phyloP scores from a whole-genome alignment of 2,113 vertebrate genomes.

The Riparia riparia region DNA sequence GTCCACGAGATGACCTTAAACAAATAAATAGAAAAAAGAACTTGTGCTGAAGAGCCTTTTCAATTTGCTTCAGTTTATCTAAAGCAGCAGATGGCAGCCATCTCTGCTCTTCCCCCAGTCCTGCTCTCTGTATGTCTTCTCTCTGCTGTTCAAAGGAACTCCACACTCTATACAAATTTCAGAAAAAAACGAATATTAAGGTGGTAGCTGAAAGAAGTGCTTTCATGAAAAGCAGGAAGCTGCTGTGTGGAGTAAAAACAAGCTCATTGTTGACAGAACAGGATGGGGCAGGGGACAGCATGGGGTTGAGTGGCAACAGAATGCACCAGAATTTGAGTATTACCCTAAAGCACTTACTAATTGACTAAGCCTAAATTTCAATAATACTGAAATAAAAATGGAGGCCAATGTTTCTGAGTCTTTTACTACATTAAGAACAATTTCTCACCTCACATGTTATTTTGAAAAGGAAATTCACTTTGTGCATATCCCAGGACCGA shows the following conservation, averaged over 20 bases:
- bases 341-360: not conserved
- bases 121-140: conserved; percentile 51
- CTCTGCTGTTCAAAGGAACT: conserved; percentile 54
- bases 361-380: not conserved
- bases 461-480: not conserved
- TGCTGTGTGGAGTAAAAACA: conserved; percentile 42
- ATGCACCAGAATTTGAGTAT: not conserved
- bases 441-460: not conserved
- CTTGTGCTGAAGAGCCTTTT: conserved; percentile 43
- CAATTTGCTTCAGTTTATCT: conserved; percentile 43
- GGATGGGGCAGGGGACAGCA: not conserved
- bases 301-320: not conserved
- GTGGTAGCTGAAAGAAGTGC: conserved; percentile 64
- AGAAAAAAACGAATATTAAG: conserved; percentile 67
- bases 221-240: conserved; percentile 71
- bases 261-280: not conserved
- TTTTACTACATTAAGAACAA: not conserved
- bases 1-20: not conserved
- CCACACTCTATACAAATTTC: conserved; percentile 57
- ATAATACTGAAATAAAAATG: not conserved
- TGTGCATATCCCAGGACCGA: not conserved
- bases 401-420: not conserved
- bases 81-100: conserved; percentile 66
- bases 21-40: conserved; percentile 41
- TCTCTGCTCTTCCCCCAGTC: conserved; percentile 57